Evolutionary conservation across 2,888 invertebrate genomes (phyloP), one percentile per base, ranked within the genome.

Genomic region (Unio pictorum): DNA sequence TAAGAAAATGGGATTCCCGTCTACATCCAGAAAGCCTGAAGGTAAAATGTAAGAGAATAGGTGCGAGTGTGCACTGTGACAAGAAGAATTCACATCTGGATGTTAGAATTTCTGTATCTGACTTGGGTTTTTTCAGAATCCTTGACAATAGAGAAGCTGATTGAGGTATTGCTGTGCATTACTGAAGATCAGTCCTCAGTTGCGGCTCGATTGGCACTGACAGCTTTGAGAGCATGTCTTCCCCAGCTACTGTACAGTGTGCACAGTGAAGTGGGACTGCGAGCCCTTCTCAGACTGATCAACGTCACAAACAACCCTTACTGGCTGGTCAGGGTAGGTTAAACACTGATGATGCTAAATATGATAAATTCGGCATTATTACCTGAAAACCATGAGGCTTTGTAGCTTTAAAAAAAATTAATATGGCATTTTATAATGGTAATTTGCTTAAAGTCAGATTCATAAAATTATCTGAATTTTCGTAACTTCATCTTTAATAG

Each of bases 321-420:
- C 89, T 96, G 96, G 95, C 91, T 96, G 65, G 94, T 96, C 63
- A 94, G 94, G 91, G 94, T 95, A 79, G 91, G 91, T 55, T 6
- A 15, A 45, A 45, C 3, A 15, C 15, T n/a, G 7, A 5, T 64
- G 17, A 18, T 58, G 26, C 45, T 61, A 8, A 61, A 45, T 18
- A 17, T 56, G 56, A 7, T 58, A 45, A 11, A 45, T 45, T 45
- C 45, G 15, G 11, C 45, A 45, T 15, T 3, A 11, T 45, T 45
- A 15, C 45, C 11, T 15, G 45, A 45, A 45, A n/a, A n/a, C n/a
- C n/a, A n/a, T n/a, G n/a, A n/a, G n/a, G n/a, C n/a, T n/a, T n/a
- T n/a, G n/a, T n/a, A n/a, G n/a, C n/a, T n/a, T n/a, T n/a, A n/a
- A n/a, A n/a, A n/a, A n/a, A n/a, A n/a, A n/a, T n/a, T n/a, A n/a